phyloP scores from a whole-genome alignment of 2,888 invertebrate species.

The Harpalus rufipes region DNA sequence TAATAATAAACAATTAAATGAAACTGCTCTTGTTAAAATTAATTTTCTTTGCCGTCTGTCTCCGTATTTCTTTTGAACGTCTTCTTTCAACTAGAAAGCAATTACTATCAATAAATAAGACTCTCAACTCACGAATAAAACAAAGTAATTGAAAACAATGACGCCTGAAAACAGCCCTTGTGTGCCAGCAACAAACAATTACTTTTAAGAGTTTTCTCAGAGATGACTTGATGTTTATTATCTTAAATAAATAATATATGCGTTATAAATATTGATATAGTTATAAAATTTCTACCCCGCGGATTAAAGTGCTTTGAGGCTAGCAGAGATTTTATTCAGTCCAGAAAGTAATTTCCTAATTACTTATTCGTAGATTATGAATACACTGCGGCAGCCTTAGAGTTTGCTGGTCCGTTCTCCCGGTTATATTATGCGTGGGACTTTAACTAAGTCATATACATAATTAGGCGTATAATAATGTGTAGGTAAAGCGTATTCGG shows the following conservation, averaged over 20 bases:
- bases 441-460: conserved; percentile 43
- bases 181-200: conserved; percentile 2
- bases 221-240: not conserved
- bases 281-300: not conserved
- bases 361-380: conserved; percentile 37
- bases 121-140: conserved; percentile 29
- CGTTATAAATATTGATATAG: conserved; percentile 17
- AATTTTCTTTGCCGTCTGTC: not conserved
- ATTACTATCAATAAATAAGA: conserved; percentile 38
- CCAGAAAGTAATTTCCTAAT: conserved; percentile 14
- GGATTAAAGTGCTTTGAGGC: not conserved
- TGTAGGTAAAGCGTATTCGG: conserved; percentile 12
- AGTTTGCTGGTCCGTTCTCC: conserved; percentile 18
- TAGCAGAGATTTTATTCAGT: not conserved
- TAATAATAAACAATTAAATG: not conserved
- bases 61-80: conserved; percentile 11
- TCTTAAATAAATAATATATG: not conserved
- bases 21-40: conserved; percentile 4
- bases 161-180: not conserved
- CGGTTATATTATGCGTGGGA: conserved; percentile 16
- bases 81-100: conserved; percentile 18
- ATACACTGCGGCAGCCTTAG: conserved; percentile 9
- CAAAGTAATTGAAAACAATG: conserved; percentile 40
- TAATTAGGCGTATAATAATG: conserved; percentile 44
- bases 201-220: conserved; percentile 1